Conservation (phyloP, 1,140 invertebrate genomes). For the Chironomus striatipennis region DNA sequence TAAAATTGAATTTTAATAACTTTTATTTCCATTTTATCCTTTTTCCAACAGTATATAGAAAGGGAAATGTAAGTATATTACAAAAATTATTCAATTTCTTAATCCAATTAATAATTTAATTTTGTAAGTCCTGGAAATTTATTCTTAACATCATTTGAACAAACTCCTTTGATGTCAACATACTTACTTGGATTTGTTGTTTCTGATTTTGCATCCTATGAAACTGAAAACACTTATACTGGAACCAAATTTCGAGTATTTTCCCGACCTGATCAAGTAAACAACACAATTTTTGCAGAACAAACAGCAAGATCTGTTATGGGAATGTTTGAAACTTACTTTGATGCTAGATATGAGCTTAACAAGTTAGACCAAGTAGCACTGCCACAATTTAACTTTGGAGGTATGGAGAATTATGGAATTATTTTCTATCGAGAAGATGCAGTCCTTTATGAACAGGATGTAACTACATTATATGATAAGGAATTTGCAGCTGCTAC, state of each 20-base stretch:
- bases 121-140: neutral
- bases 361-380: slow-evolving; percentile 56
- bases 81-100: neutral
- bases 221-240: slow-evolving; percentile 31
- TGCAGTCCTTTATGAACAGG: neutral
- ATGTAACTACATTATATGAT: neutral
- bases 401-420: slow-evolving; percentile 82
- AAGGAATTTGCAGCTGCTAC: neutral
- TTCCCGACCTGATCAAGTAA: slow-evolving; percentile 54
- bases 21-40: slow-evolving; percentile 11
- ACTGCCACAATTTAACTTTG: slow-evolving; percentile 64
- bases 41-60: too few relatives aligned
- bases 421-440: slow-evolving; percentile 53
- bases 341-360: slow-evolving; percentile 41
- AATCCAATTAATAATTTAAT: neutral
- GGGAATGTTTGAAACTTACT: slow-evolving; percentile 40
- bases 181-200: slow-evolving; percentile 67
- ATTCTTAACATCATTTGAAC: slow-evolving; percentile 28
- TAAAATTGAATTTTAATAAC: neutral
- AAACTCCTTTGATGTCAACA: slow-evolving; percentile 63
- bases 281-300: slow-evolving; percentile 49
- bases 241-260: slow-evolving; percentile 44
- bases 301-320: slow-evolving; percentile 44
- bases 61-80: neutral
- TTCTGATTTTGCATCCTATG: slow-evolving; percentile 50